Base-by-base conservation (phyloP, 2,797 vertebrate species). In the Sparus aurata region DNA sequence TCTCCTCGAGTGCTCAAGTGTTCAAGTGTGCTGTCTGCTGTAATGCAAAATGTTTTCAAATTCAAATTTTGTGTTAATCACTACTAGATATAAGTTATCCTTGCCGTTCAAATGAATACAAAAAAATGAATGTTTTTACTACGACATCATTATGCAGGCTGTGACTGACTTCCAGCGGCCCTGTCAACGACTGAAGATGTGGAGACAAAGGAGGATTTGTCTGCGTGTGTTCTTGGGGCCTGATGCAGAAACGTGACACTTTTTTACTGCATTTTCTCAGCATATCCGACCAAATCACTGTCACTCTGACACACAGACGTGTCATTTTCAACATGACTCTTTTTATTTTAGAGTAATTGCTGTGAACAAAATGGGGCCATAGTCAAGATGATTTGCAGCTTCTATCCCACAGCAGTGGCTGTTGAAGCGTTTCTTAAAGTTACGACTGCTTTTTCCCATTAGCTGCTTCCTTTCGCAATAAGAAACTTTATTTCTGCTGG, bases 391-490 rank as follows among this genome's bases (percentile, higher is more conserved):
- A 81, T 75, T 81, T 79, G 71, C 59, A 75, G 54, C 60, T 62
- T 70, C 55, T 20, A 18, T 69, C 63, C 69, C 27, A 49, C 76
- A 58, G 34, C 69, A 68, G 55, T 60, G 73, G 49, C 4, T 22
- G 0, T 63, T 77, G 75, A 75, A 49, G 53, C 30, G 58, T 60
- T 77, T 75, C 71, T 66, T 53, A 22, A 77, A 82, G 76, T 61
- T 45, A 70, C 49, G 55, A 75, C 81, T 79, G 58, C 67, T 77
- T 82, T 82, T 86, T 86, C 82, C 72, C 78, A 79, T 81, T 49
- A 82, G 77, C 69, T 23, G 47, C 65, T 66, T 79, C 16, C 52
- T 81, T 69, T 79, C 1, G 2, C 64, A 53, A 65, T 67, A 34
- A 69, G 58, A 69, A 59, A 77, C 76, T 71, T 68, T 72, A 80